phyloP scores from a whole-genome alignment of 1,140 invertebrate species.

The Caligus rogercresseyi region DNA sequence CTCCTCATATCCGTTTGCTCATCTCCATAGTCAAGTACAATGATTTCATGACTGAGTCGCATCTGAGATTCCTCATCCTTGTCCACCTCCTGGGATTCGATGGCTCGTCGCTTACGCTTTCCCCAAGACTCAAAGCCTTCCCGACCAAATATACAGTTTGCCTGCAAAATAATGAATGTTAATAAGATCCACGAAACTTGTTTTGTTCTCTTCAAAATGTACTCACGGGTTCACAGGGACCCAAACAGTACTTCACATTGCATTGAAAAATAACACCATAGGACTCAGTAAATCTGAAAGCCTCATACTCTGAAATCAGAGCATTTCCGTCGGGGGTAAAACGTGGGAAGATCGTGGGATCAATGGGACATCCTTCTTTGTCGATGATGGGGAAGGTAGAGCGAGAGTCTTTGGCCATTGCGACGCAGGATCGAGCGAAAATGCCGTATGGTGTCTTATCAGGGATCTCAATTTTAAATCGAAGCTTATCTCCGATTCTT shows the following conservation, averaged over 20 bases:
- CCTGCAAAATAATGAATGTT: slow-evolving; percentile 34
- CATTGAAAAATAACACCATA: slow-evolving; percentile 93
- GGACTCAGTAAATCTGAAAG: slow-evolving; percentile 84
- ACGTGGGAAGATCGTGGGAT: slow-evolving; percentile 76
- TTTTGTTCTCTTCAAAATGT: not conserved
- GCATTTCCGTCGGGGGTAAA: slow-evolving; percentile 68
- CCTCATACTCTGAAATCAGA: slow-evolving; percentile 74
- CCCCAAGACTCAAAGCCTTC: slow-evolving; percentile 76
- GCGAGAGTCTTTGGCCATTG: slow-evolving; percentile 89
- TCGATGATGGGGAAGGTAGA: slow-evolving; percentile 91
- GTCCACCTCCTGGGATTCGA: not conserved
- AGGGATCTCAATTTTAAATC: slow-evolving; percentile 85
- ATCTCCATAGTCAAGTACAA: slow-evolving; percentile 75
- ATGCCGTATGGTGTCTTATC: slow-evolving; percentile 90
- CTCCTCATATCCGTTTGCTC: slow-evolving; percentile 37
- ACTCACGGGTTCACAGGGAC: slow-evolving; percentile 76
- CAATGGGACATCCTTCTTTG: slow-evolving; percentile 83
- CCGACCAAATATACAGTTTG: slow-evolving; percentile 66
- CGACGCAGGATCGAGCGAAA: slow-evolving; percentile 70
- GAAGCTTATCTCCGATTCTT: slow-evolving; percentile 78
- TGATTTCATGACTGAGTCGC: slow-evolving; percentile 80
- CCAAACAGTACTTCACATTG: slow-evolving; percentile 87
- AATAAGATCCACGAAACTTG: not conserved
- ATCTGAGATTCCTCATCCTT: slow-evolving; percentile 44
- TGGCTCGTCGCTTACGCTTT: slow-evolving; percentile 53